phyloP scores from a whole-genome alignment of 1,140 invertebrate species.

The Lucilia cuprina region DNA sequence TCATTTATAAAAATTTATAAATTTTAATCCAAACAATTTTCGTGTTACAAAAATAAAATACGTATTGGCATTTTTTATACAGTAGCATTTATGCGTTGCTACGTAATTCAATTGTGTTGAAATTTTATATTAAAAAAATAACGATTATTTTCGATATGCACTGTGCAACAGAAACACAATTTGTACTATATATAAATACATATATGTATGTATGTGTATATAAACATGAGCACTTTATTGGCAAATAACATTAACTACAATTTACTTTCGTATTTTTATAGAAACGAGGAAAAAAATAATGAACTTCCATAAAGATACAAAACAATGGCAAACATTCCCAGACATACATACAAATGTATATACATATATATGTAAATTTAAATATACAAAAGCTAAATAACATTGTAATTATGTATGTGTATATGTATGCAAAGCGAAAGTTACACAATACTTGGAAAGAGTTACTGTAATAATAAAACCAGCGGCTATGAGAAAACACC shows the following conservation, averaged over 20 bases:
- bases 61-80: background rate
- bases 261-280: background rate
- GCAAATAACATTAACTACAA: background rate
- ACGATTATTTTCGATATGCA: no score
- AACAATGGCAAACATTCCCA: background rate
- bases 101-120: background rate
- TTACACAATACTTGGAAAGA: no score
- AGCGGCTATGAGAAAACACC: background rate
- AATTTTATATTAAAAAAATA: no score
- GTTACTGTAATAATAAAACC: background rate
- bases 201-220: background rate
- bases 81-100: background rate
- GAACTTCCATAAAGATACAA: background rate
- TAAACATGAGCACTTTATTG: background rate
- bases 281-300: background rate
- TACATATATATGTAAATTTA: no score
- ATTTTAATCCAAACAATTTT: constrained; percentile 1
- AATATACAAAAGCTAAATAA: no score
- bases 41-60: background rate
- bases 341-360: background rate
- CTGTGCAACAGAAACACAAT: background rate
- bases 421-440: no score
- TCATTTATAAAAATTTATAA: background rate
- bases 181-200: no score
- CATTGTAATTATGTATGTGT: no score